Percentiles rank a stretch among this genome's conserved stretches.
phyloP scores from a whole-genome alignment of 2,888 invertebrate genomes.

The Branchipolynoe longqiensis region DNA sequence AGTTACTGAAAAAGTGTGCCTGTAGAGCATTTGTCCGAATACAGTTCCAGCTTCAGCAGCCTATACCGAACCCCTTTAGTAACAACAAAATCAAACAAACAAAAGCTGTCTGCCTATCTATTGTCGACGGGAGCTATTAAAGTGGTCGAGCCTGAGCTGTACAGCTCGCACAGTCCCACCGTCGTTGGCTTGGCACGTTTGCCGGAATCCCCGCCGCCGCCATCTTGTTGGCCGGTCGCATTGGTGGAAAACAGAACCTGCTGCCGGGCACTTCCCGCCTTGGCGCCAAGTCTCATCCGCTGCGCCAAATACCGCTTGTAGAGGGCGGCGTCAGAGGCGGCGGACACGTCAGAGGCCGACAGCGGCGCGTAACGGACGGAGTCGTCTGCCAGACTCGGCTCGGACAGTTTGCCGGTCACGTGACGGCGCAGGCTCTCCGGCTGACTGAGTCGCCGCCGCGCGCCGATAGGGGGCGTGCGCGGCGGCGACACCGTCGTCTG shows the following conservation, averaged over 20 bases:
- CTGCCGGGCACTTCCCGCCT: too few relatives aligned
- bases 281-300: neutral
- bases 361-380: neutral
- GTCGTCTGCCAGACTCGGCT: neutral
- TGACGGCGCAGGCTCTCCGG: too few relatives aligned
- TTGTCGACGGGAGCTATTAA: conserved; percentile 11
- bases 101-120: neutral
- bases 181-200: neutral
- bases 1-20: too few relatives aligned
- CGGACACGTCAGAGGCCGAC: neutral
- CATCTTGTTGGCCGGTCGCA: neutral
- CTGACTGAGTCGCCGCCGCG: neutral
- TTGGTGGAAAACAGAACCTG: neutral
- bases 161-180: conserved; percentile 11
- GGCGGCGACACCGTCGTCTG: conserved; percentile 11
- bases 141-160: conserved; percentile 11
- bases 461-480: neutral
- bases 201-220: neutral
- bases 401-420: neutral
- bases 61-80: too few relatives aligned
- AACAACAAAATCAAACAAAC: too few relatives aligned
- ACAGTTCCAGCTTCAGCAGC: too few relatives aligned
- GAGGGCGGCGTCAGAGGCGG: neutral
- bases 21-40: too few relatives aligned
- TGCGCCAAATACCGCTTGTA: conserved; percentile 23